Evolutionary conservation across 2,797 vertebrate genomes (phyloP), one percentile per base, ranked within the genome.

Genomic region (Sorex maritimensis): DNA sequence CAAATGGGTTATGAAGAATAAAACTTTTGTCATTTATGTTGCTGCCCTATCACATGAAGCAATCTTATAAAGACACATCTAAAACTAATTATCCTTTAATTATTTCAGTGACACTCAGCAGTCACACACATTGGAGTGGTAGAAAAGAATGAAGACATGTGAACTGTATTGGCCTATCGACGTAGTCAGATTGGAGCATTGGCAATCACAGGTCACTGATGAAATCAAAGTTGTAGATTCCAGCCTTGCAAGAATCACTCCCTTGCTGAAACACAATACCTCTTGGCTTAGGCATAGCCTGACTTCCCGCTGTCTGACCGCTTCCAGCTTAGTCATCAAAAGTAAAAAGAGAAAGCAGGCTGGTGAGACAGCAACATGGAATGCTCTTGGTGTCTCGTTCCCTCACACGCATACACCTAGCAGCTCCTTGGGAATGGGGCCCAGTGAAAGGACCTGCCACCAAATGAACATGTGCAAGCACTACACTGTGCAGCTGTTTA

Each of bases 41-140:
- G 74, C 67, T 79, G n/a, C 15, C 30, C 69, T 85, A 73, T 26
- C 46, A 78, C 38, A 67, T 78, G 73, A 89, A 89, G 44, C 30
- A 72, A 58, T 73, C 79, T 69, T 65, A 65, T 72, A 63, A 91
- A 34, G 19, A 72, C 26, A 73, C 24, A n/a, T 72, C 24, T 65
- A 79, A 79, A 86, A 68, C 74, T 6, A 73, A 81, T 74, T 86
- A 67, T 86, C 14, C 41, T 69, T 69, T 85, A 19, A 61, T 61
- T 61, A 81, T 61, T n/a, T 80, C 69, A 73, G 71, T 28, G 28
- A 80, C 12, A 38, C n/a, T 82, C 38, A 24, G 68, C 23, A 49
- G 9, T 38, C 67, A 77, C 55, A 81, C 34, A 69, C 2, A 17
- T 49, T 87, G 24, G 63, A 82, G 12, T 77, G 69, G 69, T 15